These are phyloP conservation scores for Phallusia fumigata DNA, from an alignment of 23 tunicate species.

Conservation along the genomic window DNA sequence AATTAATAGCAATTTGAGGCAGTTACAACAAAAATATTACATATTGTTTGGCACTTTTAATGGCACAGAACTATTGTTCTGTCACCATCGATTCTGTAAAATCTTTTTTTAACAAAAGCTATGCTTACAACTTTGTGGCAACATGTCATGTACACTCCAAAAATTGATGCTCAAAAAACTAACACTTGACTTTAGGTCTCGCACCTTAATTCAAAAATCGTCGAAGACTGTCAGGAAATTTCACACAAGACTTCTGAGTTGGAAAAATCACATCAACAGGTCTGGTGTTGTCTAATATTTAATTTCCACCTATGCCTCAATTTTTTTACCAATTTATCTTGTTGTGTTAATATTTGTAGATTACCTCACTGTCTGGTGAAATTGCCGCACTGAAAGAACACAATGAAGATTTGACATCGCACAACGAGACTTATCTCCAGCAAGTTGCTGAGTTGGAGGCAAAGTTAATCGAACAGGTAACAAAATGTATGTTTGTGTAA, in stretches of 20 bases:
- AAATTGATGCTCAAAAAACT: too few relatives aligned
- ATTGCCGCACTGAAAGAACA: conserved; percentile 22
- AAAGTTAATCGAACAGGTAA: conserved; percentile 69
- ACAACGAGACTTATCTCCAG: conserved; percentile 55
- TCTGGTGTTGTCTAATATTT: neutral
- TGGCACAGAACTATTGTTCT: too few relatives aligned
- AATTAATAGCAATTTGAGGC: too few relatives aligned
- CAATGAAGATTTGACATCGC: conserved; percentile 31
- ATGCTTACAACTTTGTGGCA: too few relatives aligned
- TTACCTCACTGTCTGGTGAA: conserved; percentile 13
- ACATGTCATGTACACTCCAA: too few relatives aligned
- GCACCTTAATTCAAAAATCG: conserved; percentile 71
- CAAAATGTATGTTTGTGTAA: too few relatives aligned
- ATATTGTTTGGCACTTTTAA: too few relatives aligned
- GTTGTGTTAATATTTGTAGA: conserved; percentile 11
- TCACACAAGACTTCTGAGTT: conserved; percentile 27
- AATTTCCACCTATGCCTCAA: neutral
- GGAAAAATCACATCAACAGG: conserved; percentile 42
- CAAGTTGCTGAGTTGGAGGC: conserved; percentile 87
- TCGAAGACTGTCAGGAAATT: conserved; percentile 74
- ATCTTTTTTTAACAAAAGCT: too few relatives aligned
- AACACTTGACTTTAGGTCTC: conserved; percentile 37
- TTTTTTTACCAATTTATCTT: neutral
- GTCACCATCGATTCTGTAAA: too few relatives aligned
- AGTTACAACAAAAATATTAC: too few relatives aligned